Evolutionary conservation across 2,113 vertebrate genomes (phyloP).

Genomic region (Suncus etruscus): DNA sequence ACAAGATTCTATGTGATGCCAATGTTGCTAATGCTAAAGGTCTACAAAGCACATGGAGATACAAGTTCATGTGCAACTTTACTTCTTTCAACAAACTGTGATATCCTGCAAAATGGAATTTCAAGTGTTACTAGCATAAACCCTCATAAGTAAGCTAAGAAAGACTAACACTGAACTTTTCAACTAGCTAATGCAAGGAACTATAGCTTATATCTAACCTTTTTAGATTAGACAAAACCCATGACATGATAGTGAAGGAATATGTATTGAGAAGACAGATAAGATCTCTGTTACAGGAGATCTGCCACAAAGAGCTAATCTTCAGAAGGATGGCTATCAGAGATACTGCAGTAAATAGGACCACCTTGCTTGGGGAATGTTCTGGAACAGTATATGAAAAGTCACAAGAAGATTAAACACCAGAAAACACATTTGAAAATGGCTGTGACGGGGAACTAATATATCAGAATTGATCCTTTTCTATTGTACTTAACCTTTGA

Average conservation of each 20-base stretch:
- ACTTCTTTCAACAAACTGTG: constrained; percentile 26
- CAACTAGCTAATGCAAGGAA: neutral
- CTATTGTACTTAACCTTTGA: neutral
- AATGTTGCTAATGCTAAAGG: neutral
- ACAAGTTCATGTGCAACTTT: neutral
- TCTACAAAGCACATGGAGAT: neutral
- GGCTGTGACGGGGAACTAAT: neutral
- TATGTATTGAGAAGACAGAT: neutral
- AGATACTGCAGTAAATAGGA: neutral
- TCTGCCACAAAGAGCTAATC: neutral
- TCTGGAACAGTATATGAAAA: neutral
- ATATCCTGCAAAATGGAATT: neutral
- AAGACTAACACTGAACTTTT: neutral
- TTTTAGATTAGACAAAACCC: neutral
- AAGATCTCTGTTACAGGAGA: neutral
- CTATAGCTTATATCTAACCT: neutral
- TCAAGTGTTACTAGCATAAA: neutral
- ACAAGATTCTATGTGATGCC: neutral
- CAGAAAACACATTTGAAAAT: neutral
- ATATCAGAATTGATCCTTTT: neutral
- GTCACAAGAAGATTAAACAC: neutral
- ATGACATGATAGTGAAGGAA: neutral
- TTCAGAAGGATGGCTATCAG: neutral
- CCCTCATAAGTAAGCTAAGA: neutral
- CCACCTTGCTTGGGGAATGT: neutral